phyloP scores from a whole-genome alignment of 2,888 invertebrate species.

The Colletes collaris region DNA sequence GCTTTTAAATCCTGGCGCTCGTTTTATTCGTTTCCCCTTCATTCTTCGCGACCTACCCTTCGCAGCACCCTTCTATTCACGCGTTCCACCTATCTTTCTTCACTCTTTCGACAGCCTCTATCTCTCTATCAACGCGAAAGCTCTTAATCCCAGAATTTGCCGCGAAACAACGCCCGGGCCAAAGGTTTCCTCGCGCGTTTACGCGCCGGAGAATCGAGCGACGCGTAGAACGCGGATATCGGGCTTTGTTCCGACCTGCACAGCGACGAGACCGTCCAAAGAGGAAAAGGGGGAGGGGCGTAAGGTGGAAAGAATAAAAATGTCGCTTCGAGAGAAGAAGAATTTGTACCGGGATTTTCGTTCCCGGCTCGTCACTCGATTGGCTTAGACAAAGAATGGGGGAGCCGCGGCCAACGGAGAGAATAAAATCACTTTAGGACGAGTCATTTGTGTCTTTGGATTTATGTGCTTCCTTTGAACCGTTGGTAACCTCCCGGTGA shows the following conservation, averaged over 20 bases:
- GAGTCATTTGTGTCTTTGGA: conserved; percentile 49
- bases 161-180: conserved; percentile 32
- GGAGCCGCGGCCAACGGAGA: conserved; percentile 1
- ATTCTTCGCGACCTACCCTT: conserved; percentile 23
- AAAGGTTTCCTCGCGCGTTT: conserved; percentile 46
- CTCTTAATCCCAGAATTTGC: conserved; percentile 68
- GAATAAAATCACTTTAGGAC: conserved; percentile 48
- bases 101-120: conserved; percentile 19
- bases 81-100: not conserved
- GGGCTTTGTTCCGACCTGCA: conserved; percentile 32
- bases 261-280: conserved; percentile 13
- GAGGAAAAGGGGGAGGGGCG: not conserved
- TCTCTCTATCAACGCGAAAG: conserved; percentile 55
- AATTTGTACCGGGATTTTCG: conserved; percentile 43
- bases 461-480: conserved; percentile 45
- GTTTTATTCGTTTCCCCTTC: conserved; percentile 5
- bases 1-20: conserved; percentile 13
- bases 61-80: conserved; percentile 15
- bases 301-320: conserved; percentile 10
- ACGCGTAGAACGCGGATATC: not conserved
- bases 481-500: conserved; percentile 1
- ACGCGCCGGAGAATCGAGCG: conserved; percentile 38
- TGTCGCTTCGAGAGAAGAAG: conserved; percentile 16
- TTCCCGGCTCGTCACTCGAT: conserved; percentile 31
- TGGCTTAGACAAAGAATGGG: conserved; percentile 44